Evolutionary conservation across 2,888 invertebrate species (phyloP).

Genomic region (Agonum fuliginosum): DNA sequence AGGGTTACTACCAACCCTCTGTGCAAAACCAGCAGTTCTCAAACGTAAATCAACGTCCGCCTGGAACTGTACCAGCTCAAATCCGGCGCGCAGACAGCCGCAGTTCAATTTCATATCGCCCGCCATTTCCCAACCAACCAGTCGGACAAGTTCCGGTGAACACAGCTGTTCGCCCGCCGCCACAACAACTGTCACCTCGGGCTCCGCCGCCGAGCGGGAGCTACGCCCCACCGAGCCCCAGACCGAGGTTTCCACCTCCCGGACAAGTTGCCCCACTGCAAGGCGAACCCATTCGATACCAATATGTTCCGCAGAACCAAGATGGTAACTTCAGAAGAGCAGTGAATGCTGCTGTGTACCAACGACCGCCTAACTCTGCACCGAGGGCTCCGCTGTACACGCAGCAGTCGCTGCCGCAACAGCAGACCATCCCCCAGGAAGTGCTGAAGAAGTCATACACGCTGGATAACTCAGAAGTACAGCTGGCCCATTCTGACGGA

Average conservation of each 20-base stretch:
- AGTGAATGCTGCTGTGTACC: conserved; percentile 62
- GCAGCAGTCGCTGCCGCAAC: conserved; percentile 71
- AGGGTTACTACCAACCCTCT: not conserved
- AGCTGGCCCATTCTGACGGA: conserved; percentile 62
- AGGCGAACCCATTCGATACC: conserved; percentile 63
- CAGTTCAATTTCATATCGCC: conserved; percentile 38
- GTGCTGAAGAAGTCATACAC: conserved; percentile 59
- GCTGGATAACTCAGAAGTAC: conserved; percentile 69
- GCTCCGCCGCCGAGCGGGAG: conserved; percentile 63
- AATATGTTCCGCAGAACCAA: not conserved
- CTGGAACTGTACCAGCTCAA: not conserved
- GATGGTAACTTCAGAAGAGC: conserved; percentile 65
- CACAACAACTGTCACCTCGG: conserved; percentile 65
- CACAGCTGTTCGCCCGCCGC: conserved; percentile 61
- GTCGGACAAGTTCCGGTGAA: conserved; percentile 20
- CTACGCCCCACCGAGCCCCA: conserved; percentile 56
- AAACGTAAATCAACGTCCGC: not conserved
- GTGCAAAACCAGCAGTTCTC: conserved; percentile 25
- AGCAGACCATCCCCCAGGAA: conserved; percentile 27
- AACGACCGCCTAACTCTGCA: conserved; percentile 47
- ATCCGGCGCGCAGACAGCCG: conserved; percentile 45
- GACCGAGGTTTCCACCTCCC: conserved; percentile 60
- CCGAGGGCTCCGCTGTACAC: conserved; percentile 68
- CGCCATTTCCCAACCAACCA: conserved; percentile 15
- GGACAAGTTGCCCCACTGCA: conserved; percentile 62